Evolutionary conservation across 2,888 invertebrate genomes (phyloP), one percentile per base, ranked within the genome.

Genomic region (Cephus pulcher): DNA sequence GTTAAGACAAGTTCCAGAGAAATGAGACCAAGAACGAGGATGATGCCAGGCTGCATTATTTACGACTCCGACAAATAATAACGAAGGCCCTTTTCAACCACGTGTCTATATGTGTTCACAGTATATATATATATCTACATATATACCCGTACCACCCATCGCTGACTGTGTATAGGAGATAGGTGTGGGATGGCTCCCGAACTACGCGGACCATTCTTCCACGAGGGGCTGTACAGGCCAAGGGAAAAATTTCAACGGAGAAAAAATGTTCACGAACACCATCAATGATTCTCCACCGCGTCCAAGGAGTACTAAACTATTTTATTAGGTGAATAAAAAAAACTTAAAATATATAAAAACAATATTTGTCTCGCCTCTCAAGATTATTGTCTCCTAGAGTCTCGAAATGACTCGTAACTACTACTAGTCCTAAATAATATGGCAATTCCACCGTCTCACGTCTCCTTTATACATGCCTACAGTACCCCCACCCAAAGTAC

Each of bases 151-250:
- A 34, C 32, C 32, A 34, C 33, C 33, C 71, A 12, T 40, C 12
- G n/a, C 6, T 74, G 74, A 23, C 30, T 23, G 23, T 34, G 74
- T 34, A 23, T 33, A n/a, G 32, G 74, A 30, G 12, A n/a, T 35
- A 73, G 73, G 40, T 78, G 76, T 75, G 75, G 69, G 75, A 76
- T 74, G 77, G 80, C 81, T 82, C 80, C 83, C 81, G 82, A 79
- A 78, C 80, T 83, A 82, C 80, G 80, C 83, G 82, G 79, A 70
- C 79, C 79, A 80, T 74, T 80, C 82, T 80, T 79, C 78, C 75
- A 69, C 68, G 73, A 32, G 6, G 33, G 33, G 32, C 33, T 32
- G 80, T 76, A 81, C 80, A 76, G 80, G 40, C 78, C 69, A 32
- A 37, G 71, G 78, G 74, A 79, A 71, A 74, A 80, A 79, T 78